A percentile compares a stretch with the other conserved stretches of the same genome.
Conservation (phyloP, 2,797 vertebrate genomes). For the Macropus fuliginosus region DNA sequence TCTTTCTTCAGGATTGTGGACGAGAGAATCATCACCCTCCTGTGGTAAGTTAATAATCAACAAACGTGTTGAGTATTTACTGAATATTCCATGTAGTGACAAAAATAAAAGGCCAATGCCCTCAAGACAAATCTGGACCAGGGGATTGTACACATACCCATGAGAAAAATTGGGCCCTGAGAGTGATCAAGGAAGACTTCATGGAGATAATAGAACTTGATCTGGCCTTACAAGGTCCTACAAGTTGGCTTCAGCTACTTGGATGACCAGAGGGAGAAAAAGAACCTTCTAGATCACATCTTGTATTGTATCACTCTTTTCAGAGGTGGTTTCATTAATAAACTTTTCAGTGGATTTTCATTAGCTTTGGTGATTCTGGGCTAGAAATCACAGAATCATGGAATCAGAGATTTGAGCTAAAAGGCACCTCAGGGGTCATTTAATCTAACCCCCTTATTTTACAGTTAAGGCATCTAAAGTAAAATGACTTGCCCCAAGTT, state of each 20-base stretch:
- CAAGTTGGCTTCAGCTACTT: not conserved
- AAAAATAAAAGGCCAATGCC: not conserved
- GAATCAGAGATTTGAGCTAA: not conserved
- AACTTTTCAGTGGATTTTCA: not conserved
- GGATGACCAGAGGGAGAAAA: not conserved
- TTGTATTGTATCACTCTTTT: not conserved
- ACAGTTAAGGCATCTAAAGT: not conserved
- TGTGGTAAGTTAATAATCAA: constrained; percentile 83
- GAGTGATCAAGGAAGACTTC: not conserved
- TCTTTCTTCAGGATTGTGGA: constrained; percentile 85
- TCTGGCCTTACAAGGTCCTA: not conserved
- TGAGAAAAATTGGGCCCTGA: not conserved
- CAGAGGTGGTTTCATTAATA: not conserved
- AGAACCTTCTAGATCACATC: not conserved
- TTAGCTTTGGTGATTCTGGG: not conserved
- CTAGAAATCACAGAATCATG: not conserved
- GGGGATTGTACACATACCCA: not conserved
- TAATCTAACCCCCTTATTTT: not conserved
- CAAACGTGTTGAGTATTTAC: not conserved
- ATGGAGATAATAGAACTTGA: not conserved
- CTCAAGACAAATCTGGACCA: not conserved
- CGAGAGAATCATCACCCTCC: constrained; percentile 80
- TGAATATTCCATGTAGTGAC: not conserved
- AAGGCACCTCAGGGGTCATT: not conserved
- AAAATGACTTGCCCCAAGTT: not conserved